Percentiles rank a stretch among this genome's conserved stretches.
Evolutionary conservation across 2,888 invertebrate species (phyloP).

Genomic region (Carcina quercana): DNA sequence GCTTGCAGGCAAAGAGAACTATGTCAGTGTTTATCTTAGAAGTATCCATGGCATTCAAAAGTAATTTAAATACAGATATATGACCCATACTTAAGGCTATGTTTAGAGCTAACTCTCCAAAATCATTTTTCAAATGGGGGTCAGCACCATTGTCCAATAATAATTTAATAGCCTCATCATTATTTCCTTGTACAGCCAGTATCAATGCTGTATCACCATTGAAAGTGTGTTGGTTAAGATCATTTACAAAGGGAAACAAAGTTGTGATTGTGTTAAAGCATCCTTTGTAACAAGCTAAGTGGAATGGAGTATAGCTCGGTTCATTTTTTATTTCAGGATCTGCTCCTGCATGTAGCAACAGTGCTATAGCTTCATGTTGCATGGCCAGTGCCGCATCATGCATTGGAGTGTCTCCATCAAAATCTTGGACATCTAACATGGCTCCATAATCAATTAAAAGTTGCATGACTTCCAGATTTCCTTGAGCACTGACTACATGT

Average conservation of each 20-base stretch:
- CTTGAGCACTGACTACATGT: slow-evolving; percentile 54
- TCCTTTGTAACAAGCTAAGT: slow-evolving; percentile 58
- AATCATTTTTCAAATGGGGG: slow-evolving; percentile 44
- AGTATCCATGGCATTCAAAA: slow-evolving; percentile 40
- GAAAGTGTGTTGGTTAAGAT: slow-evolving; percentile 44
- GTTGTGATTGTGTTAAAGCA: slow-evolving; percentile 39
- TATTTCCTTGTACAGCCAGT: slow-evolving; percentile 41
- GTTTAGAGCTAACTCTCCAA: slow-evolving; percentile 46
- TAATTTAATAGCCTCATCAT: slow-evolving; percentile 45
- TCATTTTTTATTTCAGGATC: slow-evolving; percentile 51
- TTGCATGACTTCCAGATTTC: slow-evolving; percentile 48
- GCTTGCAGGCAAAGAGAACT: slow-evolving; percentile 52
- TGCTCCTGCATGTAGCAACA: slow-evolving; percentile 57
- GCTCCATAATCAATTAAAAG: slow-evolving; percentile 55
- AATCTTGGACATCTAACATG: slow-evolving; percentile 55
- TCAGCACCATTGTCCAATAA: slow-evolving; percentile 52
- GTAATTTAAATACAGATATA: slow-evolving; percentile 38
- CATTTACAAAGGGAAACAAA: slow-evolving; percentile 45
- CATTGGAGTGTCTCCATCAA: slow-evolving; percentile 65
- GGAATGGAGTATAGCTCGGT: slow-evolving; percentile 52
- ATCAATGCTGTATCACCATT: slow-evolving; percentile 53
- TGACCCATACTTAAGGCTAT: slow-evolving; percentile 45
- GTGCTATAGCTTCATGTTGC: slow-evolving; percentile 38
- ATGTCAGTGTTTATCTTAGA: slow-evolving; percentile 42
- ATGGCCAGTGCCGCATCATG: slow-evolving; percentile 53